Evolutionary conservation across 2,113 vertebrate species (phyloP).

Genomic region (Osmerus eperlanus): DNA sequence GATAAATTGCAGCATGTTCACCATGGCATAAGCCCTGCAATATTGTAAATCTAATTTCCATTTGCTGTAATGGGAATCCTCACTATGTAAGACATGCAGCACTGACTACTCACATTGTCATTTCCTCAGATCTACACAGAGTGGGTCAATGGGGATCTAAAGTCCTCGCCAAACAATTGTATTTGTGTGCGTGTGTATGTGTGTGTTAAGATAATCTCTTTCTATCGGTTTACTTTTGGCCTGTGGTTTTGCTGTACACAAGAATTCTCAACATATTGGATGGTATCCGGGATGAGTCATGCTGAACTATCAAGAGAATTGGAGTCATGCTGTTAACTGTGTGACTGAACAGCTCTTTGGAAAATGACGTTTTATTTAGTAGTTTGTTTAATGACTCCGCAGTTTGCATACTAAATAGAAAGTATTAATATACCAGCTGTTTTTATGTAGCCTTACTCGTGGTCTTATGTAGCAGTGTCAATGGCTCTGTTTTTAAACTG

Average conservation of each 20-base stretch:
- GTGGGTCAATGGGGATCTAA: neutral
- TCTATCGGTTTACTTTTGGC: neutral
- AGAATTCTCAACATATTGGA: neutral
- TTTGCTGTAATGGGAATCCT: conserved; percentile 17
- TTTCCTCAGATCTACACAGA: conserved; percentile 1
- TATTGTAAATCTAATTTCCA: conserved; percentile 18
- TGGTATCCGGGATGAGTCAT: conserved; percentile 1
- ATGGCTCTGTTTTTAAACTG: too few relatives aligned
- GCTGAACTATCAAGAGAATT: neutral
- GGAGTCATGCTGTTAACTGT: neutral
- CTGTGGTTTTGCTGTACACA: neutral
- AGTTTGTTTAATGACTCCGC: too few relatives aligned
- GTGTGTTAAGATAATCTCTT: neutral
- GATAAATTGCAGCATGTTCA: neutral
- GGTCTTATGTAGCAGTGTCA: too few relatives aligned
- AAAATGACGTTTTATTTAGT: too few relatives aligned
- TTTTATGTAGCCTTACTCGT: too few relatives aligned
- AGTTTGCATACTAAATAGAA: too few relatives aligned
- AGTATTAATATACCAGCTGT: too few relatives aligned
- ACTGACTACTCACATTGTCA: neutral
- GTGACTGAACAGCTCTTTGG: neutral
- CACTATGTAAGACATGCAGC: neutral
- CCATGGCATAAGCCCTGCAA: neutral
- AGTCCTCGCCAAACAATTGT: neutral
- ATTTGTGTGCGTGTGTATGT: neutral